Conservation (phyloP, 2,113 vertebrate species). For the Mugil cephalus region DNA sequence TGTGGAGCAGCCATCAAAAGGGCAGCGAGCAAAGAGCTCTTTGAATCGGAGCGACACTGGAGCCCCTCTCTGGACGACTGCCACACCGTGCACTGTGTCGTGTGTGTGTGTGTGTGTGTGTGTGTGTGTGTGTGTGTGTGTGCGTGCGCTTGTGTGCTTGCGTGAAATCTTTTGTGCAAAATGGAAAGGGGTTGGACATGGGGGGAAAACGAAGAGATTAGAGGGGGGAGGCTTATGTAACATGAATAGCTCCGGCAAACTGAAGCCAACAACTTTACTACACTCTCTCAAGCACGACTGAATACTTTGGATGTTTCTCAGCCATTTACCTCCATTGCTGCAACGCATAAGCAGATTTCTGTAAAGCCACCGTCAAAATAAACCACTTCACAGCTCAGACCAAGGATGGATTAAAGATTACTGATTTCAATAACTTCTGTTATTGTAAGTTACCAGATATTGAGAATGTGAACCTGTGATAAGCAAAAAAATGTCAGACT, state of each 20-base stretch:
- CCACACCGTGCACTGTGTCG: conserved; percentile 57
- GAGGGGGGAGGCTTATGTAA: conserved; percentile 66
- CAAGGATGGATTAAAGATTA: conserved; percentile 26
- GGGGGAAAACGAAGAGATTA: neutral
- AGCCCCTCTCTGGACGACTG: conserved; percentile 71
- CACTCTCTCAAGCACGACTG: conserved; percentile 38
- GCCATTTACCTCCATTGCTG: conserved; percentile 40
- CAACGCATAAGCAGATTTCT: conserved; percentile 52
- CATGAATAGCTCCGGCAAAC: conserved; percentile 62
- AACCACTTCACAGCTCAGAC: neutral
- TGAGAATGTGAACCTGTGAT: neutral
- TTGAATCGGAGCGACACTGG: conserved; percentile 73
- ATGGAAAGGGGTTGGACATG: conserved; percentile 40
- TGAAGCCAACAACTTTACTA: conserved; percentile 70
- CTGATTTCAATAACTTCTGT: conserved; percentile 1
- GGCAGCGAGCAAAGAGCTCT: conserved; percentile 70
- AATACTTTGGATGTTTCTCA: conserved; percentile 63
- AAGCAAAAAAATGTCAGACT: neutral
- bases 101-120: conserved; percentile 46
- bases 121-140: conserved; percentile 32
- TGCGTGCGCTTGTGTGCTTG: conserved; percentile 4
- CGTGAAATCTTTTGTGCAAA: conserved; percentile 66
- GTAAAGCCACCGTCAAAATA: conserved; percentile 30
- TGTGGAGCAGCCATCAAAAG: conserved; percentile 69
- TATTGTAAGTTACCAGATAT: neutral